These are phyloP conservation scores for Pangasius macronema DNA, from an alignment of 2,797 vertebrate species.

Conservation along the genomic window DNA sequence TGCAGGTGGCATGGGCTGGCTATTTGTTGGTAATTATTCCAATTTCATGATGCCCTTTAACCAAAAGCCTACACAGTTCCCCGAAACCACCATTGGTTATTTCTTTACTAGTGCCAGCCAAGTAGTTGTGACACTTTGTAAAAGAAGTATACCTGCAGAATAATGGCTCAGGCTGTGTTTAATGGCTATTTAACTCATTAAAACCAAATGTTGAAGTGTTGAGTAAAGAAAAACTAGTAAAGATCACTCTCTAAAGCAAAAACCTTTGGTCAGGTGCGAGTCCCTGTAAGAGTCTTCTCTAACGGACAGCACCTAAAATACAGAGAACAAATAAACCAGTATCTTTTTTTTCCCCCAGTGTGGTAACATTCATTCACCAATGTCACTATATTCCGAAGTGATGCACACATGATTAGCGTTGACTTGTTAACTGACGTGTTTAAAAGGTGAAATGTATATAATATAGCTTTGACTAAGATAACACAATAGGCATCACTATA, in stretches of 20 bases:
- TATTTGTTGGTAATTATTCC: neutral
- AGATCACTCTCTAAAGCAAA: slow-evolving; percentile 81
- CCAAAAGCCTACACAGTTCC: neutral
- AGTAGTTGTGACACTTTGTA: neutral
- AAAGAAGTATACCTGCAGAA: slow-evolving; percentile 13
- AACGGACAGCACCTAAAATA: slow-evolving; percentile 88
- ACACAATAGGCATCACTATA: neutral
- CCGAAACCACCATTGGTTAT: neutral
- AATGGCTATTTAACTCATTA: slow-evolving; percentile 16
- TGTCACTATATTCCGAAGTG: slow-evolving; percentile 10
- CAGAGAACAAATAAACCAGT: slow-evolving; percentile 90
- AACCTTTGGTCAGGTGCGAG: slow-evolving; percentile 84
- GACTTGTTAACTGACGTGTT: neutral
- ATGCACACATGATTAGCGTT: slow-evolving; percentile 7
- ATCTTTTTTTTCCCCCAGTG: slow-evolving; percentile 78
- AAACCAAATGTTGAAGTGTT: neutral
- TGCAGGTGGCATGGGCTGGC: slow-evolving; percentile 13
- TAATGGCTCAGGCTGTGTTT: neutral
- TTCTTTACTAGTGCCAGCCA: neutral
- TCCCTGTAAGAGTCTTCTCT: slow-evolving; percentile 82
- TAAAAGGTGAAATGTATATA: neutral
- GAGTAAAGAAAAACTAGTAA: slow-evolving; percentile 34
- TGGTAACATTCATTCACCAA: slow-evolving; percentile 57
- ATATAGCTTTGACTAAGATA: too few relatives aligned
- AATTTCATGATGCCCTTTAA: slow-evolving; percentile 12